Evolutionary conservation across 2,888 invertebrate species (phyloP), one percentile per base, ranked within the genome.

Genomic region (Anoplius nigerrimus): DNA sequence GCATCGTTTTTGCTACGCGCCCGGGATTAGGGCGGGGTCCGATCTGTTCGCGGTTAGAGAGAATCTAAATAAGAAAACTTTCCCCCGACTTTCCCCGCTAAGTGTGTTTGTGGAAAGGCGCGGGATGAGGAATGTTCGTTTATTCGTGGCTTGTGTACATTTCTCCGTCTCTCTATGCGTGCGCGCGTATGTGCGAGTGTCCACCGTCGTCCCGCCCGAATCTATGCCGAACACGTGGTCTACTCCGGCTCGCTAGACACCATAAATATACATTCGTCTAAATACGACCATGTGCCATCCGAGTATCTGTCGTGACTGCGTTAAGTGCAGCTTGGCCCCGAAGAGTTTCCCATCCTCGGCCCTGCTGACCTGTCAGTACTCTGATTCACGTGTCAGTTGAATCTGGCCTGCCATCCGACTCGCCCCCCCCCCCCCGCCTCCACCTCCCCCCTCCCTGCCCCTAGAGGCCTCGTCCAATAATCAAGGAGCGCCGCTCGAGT

Each of bases 221-320:
- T 52, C 22, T 52, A 34, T 34, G 34, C 34, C 34, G 34, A 34
- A 34, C 34, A 34, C 34, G 34, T 34, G 34, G 52, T 52, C 22
- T 52, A 22, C 5, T 21, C 18, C 1, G 2, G 13, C 22, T 5
- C 15, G 52, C 15, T 13, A 13, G 57, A 52, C 18, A 21, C 34
- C 74, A 76, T 81, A 81, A 79, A 79, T 80, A 81, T 81, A 80
- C 79, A 74, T 79, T 69, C 76, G 70, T 76, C 74, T 80, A 79
- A 79, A 76, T 66, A 72, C 64, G 55, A 66, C 62, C 81, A 81
- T 71, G 76, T 80, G 81, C 67, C 62, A 60, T 52, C 68, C 71
- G 71, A 81, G 76, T 79, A 68, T 72, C 27, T 57, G 63, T 42
- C 66, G 48, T 59, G 63, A 63, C 27, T 43, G 53, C 57, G 42